Evolutionary conservation across 1,140 invertebrate species (phyloP).

Genomic region (Aphidius ervi): DNA sequence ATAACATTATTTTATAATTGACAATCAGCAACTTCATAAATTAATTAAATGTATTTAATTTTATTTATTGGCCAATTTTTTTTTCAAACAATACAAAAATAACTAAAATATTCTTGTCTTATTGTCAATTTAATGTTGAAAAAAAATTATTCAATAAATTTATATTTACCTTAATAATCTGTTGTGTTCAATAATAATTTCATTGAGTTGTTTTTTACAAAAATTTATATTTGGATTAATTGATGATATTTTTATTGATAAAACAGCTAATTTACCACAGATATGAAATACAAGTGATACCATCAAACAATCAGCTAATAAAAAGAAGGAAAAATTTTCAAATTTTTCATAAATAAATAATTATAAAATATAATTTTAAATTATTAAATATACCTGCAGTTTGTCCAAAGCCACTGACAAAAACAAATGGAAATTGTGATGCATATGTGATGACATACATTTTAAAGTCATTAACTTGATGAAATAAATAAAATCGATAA

Average conservation of each 20-base stretch:
- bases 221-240: slow-evolving; percentile 22
- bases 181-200: slow-evolving; percentile 30
- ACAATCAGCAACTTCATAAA: no score
- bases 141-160: no score
- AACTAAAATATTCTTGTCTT: no score
- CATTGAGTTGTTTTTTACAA: slow-evolving; percentile 26
- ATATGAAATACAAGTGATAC: slow-evolving; percentile 40
- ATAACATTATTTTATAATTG: no score
- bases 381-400: neutral
- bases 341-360: no score
- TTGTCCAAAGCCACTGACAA: slow-evolving; percentile 17
- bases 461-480: slow-evolving; percentile 17
- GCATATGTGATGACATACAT: slow-evolving; percentile 21
- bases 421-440: slow-evolving; percentile 21
- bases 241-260: slow-evolving; percentile 33
- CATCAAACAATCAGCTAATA: slow-evolving; percentile 26
- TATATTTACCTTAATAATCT: slow-evolving; percentile 35
- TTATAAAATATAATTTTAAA: no score
- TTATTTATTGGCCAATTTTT: no score
- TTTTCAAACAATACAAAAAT: no score
- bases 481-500: slow-evolving; percentile 22
- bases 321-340: no score
- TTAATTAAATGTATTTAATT: no score
- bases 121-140: no score
- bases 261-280: slow-evolving; percentile 39